Base-by-base conservation (phyloP, 2,113 vertebrate genomes). In the Polypterus senegalus region DNA sequence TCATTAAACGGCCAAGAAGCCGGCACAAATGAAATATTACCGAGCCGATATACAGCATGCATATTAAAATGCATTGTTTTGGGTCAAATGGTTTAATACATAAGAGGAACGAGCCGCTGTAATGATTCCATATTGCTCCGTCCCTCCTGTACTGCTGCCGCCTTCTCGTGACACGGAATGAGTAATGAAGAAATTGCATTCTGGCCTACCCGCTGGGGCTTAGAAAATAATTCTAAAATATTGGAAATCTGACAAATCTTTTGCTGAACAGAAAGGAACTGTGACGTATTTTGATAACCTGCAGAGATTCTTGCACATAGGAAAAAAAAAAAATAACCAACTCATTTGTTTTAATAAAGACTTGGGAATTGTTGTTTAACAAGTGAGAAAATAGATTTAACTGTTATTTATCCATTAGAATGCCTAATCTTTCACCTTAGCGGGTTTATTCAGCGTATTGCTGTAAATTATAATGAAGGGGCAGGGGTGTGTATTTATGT, bases 71-170 rank as follows among this genome's bases (percentile, higher is more conserved):
- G 56, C 27, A 44, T 45, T 58, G 4, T 58, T 10, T 10, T 5
- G 54, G 54, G 54, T 55, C 54, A 55, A 55, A 55, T 27, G 43
- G 54, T 55, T 58, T 58, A 43, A 58, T 58, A 58, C 44, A 58
- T 58, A 4, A 58, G 56, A 58, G 43, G 46, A 7, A 43, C 7
- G 3, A 5, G n/a, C 43, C 46, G 43, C 3, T 45, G 43, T 43
- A 58, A 45, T 6, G 44, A 44, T 52, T 52, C 10, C 51, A 52
- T 4, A 52, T 52, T 10, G 10, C 51, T 3, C 7, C 51, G 4
- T 52, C 51, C 51, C 10, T 52, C 10, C 51, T 3, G 51, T 52
- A 52, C 7, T 52, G 51, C 10, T 52, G 51, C 51, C 10, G 51
- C 7, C 51, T 52, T 52, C 51, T 10, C 7, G 7, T 3, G 4